phyloP scores from a whole-genome alignment of 2,797 vertebrate species.

The Poecilia picta region DNA sequence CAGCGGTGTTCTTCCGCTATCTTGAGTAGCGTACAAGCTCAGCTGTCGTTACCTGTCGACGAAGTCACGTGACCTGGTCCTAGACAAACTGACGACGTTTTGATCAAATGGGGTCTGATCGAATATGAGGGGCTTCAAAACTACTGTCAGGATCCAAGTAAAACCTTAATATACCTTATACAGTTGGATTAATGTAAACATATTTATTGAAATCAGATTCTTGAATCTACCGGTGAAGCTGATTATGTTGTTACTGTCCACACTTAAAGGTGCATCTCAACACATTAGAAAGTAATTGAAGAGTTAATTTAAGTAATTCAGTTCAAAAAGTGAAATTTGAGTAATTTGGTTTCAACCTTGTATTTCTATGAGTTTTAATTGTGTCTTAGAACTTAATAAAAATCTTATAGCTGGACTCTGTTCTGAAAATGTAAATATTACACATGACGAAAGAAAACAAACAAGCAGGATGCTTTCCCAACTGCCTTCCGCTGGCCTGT shows the following conservation, averaged over 20 bases:
- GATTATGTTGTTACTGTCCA: background rate
- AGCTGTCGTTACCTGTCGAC: conserved; percentile 2
- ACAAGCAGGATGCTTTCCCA: background rate
- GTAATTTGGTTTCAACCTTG: background rate
- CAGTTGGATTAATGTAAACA: background rate
- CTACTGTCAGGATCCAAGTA: background rate
- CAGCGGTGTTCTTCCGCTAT: background rate
- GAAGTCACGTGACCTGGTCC: conserved; percentile 6
- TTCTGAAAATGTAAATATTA: background rate
- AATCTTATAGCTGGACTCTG: background rate
- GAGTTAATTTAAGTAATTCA: background rate
- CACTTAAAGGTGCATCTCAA: background rate
- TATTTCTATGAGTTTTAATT: background rate
- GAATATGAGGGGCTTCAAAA: background rate
- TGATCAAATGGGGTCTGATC: background rate
- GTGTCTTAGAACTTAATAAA: background rate
- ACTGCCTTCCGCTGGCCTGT: background rate
- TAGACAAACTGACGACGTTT: background rate
- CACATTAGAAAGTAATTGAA: background rate
- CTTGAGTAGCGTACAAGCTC: background rate
- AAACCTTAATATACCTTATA: background rate
- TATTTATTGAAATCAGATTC: background rate
- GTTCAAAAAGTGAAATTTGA: background rate
- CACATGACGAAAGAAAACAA: background rate
- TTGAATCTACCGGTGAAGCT: background rate